Conservation (phyloP, 1,140 invertebrate species). For the Hylaeus anthracinus region DNA sequence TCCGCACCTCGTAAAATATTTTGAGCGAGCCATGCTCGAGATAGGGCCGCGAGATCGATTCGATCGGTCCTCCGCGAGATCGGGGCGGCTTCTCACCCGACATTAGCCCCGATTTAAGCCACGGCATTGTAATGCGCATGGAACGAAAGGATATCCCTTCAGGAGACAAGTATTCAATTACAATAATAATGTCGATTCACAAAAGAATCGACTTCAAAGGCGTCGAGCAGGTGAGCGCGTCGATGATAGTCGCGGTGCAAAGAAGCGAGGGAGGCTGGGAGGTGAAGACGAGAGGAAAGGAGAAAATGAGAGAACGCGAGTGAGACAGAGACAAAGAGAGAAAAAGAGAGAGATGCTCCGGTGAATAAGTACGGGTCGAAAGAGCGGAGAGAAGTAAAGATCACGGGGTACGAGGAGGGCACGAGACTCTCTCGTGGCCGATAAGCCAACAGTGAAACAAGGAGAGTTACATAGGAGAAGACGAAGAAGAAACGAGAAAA, state of each 20-base stretch:
- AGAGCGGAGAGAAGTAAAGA: conserved; percentile 54
- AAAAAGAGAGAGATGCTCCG: not conserved
- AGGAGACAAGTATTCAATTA: conserved; percentile 75
- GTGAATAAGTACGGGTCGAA: conserved; percentile 58
- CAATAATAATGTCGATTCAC: conserved; percentile 72
- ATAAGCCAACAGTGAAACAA: conserved; percentile 39
- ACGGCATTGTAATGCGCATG: conserved; percentile 31
- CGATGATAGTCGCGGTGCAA: conserved; percentile 46
- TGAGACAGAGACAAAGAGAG: conserved; percentile 14
- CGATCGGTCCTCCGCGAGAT: not conserved
- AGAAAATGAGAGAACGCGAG: conserved; percentile 17
- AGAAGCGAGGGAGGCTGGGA: conserved; percentile 29
- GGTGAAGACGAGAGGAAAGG: not conserved
- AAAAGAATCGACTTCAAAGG: conserved; percentile 73
- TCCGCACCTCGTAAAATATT: conserved; percentile 24
- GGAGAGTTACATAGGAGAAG: conserved; percentile 3
- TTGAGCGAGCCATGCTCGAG: conserved; percentile 13
- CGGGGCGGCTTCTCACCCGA: not conserved
- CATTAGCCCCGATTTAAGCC: conserved; percentile 52
- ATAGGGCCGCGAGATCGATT: conserved; percentile 13
- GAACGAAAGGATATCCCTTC: conserved; percentile 61
- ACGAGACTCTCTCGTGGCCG: conserved; percentile 38
- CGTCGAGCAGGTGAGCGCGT: conserved; percentile 63
- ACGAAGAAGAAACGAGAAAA: conserved; percentile 6
- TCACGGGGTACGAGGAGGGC: conserved; percentile 46